Evolutionary conservation across 2,888 invertebrate species (phyloP).

Genomic region (Coleophora flavipennella): DNA sequence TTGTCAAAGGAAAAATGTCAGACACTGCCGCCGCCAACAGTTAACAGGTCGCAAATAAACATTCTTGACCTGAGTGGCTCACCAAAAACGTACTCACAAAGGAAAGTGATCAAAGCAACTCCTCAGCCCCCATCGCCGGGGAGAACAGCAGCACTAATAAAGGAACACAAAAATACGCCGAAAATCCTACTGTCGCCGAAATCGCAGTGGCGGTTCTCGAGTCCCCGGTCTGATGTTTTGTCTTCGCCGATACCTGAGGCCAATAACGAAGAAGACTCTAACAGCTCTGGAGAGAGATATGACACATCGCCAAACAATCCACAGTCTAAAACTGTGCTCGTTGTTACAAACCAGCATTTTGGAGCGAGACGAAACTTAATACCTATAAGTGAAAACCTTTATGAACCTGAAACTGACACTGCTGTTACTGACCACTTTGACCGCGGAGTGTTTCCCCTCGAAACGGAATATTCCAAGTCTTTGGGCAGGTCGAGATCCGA

Average conservation of each 20-base stretch:
- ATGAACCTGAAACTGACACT: slow-evolving; percentile 39
- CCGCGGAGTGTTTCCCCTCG: slow-evolving; percentile 63
- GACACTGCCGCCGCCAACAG: slow-evolving; percentile 34
- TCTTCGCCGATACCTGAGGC: slow-evolving; percentile 91
- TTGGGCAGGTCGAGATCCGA: slow-evolving; percentile 58
- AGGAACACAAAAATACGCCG: slow-evolving; percentile 69
- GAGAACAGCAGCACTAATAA: slow-evolving; percentile 61
- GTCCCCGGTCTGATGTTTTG: slow-evolving; percentile 85
- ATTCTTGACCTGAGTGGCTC: slow-evolving; percentile 80
- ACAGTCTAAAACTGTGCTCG: slow-evolving; percentile 61
- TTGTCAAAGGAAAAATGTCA: slow-evolving; percentile 73
- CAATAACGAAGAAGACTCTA: slow-evolving; percentile 80
- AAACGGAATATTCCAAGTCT: slow-evolving; percentile 43
- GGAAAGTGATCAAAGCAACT: slow-evolving; percentile 71
- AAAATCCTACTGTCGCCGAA: slow-evolving; percentile 80
- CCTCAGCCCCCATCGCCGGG: slow-evolving; percentile 68
- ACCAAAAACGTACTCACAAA: slow-evolving; percentile 78
- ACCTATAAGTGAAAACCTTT: slow-evolving; percentile 48
- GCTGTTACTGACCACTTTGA: slow-evolving; percentile 28
- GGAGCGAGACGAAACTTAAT: slow-evolving; percentile 61
- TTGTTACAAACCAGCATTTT: slow-evolving; percentile 60
- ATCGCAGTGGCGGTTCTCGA: slow-evolving; percentile 81
- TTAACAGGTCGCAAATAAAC: slow-evolving; percentile 68
- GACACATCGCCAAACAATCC: slow-evolving; percentile 42
- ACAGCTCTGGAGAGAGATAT: slow-evolving; percentile 72